Percentiles rank a stretch among this genome's conserved stretches.
These are phyloP conservation scores for Amphiprion ocellaris DNA, from an alignment of 2,113 vertebrate genomes.

Conservation along the genomic window DNA sequence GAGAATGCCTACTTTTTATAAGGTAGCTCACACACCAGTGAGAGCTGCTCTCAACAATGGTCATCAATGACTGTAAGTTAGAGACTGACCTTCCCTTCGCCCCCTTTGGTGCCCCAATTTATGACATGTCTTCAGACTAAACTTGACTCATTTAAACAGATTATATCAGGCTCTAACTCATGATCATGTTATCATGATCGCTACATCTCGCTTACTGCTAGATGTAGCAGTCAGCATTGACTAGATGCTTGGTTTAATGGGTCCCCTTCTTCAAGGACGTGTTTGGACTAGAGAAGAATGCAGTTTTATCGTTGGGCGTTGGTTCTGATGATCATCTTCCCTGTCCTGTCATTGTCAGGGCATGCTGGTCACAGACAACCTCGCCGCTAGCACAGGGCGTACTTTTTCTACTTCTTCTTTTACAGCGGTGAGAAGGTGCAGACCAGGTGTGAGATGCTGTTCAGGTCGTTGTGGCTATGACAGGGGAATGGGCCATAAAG, in stretches of 20 bases:
- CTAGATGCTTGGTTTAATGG: slow-evolving; percentile 42
- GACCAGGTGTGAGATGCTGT: slow-evolving; percentile 88
- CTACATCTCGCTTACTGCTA: slow-evolving; percentile 2
- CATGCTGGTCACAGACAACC: slow-evolving; percentile 64
- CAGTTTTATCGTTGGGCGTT: slow-evolving; percentile 68
- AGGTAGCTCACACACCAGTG: slow-evolving; percentile 78
- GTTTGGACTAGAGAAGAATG: slow-evolving; percentile 79
- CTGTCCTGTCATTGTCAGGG: slow-evolving; percentile 72
- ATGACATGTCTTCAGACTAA: slow-evolving; percentile 35
- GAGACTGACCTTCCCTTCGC: slow-evolving; percentile 76
- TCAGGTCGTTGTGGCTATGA: slow-evolving; percentile 82
- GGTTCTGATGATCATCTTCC: slow-evolving; percentile 54
- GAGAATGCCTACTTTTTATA: slow-evolving; percentile 82
- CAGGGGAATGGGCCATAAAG: slow-evolving; percentile 75
- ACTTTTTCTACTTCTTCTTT: slow-evolving; percentile 56
- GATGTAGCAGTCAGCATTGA: slow-evolving; percentile 8
- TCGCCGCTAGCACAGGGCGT: slow-evolving; percentile 51
- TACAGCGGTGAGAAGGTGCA: slow-evolving; percentile 77
- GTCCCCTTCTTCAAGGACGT: slow-evolving; percentile 44
- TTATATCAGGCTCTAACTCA: background rate
- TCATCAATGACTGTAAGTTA: slow-evolving; percentile 71
- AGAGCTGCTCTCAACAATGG: slow-evolving; percentile 73
- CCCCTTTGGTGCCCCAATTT: slow-evolving; percentile 42
- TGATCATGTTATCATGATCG: background rate
- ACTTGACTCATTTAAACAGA: slow-evolving; percentile 30